Conservation (phyloP, 2,797 vertebrate species). For the Chiroxiphia lanceolata region DNA sequence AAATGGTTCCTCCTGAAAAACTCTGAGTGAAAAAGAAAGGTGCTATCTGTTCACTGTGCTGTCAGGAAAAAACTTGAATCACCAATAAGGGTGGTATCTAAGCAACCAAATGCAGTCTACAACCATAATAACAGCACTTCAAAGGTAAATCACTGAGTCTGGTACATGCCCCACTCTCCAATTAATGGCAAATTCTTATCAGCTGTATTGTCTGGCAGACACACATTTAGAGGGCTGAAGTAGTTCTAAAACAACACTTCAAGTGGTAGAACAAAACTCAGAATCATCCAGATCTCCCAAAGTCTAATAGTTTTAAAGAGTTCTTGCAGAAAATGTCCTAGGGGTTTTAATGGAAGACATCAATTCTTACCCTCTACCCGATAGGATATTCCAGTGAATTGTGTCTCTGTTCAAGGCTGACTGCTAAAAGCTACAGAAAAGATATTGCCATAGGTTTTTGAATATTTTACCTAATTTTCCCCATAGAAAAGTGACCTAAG, state of each 20-base stretch:
- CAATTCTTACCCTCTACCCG: not conserved
- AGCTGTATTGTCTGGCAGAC: constrained; percentile 18
- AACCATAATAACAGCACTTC: constrained; percentile 38
- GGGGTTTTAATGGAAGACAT: not conserved
- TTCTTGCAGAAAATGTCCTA: not conserved
- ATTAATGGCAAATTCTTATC: constrained; percentile 2
- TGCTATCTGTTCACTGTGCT: not conserved
- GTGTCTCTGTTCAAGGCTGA: not conserved
- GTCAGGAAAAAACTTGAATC: constrained; percentile 45
- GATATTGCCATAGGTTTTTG: not conserved
- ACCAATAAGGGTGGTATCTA: constrained; percentile 58
- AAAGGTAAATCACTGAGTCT: constrained; percentile 31
- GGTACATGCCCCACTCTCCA: not conserved
- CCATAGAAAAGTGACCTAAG: not conserved
- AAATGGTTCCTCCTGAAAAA: constrained; percentile 14
- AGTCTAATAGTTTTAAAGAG: not conserved
- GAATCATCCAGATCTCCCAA: not conserved
- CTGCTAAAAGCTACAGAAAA: not conserved
- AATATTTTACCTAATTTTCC: not conserved
- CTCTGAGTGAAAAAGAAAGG: not conserved
- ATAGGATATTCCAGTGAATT: not conserved
- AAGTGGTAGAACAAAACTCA: not conserved
- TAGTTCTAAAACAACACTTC: not conserved
- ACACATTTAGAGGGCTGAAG: not conserved
- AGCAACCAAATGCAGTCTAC: constrained; percentile 53